Base-by-base conservation (phyloP, 1,140 invertebrate species). In the Onthophagus taurus region DNA sequence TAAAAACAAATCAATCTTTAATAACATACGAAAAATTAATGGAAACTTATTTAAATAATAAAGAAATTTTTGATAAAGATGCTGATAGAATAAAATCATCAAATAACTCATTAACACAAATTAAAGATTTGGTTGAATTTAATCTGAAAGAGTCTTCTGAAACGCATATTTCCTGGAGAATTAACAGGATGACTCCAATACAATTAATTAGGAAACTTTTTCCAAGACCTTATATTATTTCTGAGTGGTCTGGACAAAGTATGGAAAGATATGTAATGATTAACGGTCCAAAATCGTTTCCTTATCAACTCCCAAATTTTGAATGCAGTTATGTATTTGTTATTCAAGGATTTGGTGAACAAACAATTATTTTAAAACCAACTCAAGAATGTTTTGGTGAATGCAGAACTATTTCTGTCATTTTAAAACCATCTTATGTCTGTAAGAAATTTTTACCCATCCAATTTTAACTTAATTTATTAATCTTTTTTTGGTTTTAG, bases 321-420 rank as follows among this genome's bases (percentile, higher is more conserved):
- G 83, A 87, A 65, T 86, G 84, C 56, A 80, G 76, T 36, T 84
- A 77, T 65, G 74, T 85, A 19, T 78, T 83, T 61, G 31, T 86
- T 17, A 71, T 76, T 48, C 79, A 80, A 57, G 71, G 74, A 24
- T 71, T 64, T 61, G 83, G 83, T 7, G 66, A 72, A 48, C 70
- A 82, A 52, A 66, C 74, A 20, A 70, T 86, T 49, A 64, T 75
- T 45, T 60, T 88, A 37, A 63, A 71, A 52, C 81, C 83, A 12
- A 77, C 80, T 20, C 66, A 72, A 45, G 79, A 83, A 60, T 87
- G 85, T 56, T 59, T 55, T 51, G 53, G 71, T 52, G 68, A 74
- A 44, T 88, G 83, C 59, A 72, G 69, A 59, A 59, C 74, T 19
- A 64, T 80, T 31, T 77, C 75, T 47, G 63, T 83, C 49, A 61